These are phyloP conservation scores for Brachyistius frenatus DNA, from an alignment of 2,113 vertebrate species.

Conservation along the genomic window DNA sequence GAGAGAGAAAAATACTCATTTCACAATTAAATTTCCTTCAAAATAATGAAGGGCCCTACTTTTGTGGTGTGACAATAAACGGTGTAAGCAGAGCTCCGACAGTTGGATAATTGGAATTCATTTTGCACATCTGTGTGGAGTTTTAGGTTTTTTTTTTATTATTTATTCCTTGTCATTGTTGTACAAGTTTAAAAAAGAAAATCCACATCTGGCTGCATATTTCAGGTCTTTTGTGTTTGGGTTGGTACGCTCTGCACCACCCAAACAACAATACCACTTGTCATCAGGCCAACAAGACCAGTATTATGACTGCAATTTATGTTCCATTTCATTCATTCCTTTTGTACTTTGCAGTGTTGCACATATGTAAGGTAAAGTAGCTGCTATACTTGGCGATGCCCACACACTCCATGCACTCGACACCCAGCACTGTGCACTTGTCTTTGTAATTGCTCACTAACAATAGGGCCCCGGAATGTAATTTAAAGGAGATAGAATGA, in stretches of 20 bases:
- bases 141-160: too few species aligned
- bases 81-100: background rate
- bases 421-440: background rate
- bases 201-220: background rate
- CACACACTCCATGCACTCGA: background rate
- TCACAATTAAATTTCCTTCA: too few species aligned
- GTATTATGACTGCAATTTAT: background rate
- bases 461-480: background rate
- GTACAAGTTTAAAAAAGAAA: background rate
- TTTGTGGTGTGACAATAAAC: background rate
- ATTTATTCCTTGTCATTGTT: background rate
- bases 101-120: too few species aligned
- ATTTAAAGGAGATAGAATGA: background rate
- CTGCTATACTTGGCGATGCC: background rate
- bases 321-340: background rate
- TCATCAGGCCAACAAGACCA: background rate
- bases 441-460: too few species aligned
- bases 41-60: too few species aligned
- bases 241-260: too few species aligned
- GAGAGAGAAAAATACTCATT: too few species aligned
- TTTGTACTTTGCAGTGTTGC: background rate
- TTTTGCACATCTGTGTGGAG: too few species aligned
- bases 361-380: background rate
- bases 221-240: background rate
- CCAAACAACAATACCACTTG: background rate